Evolutionary conservation across 2,888 invertebrate genomes (phyloP).

Genomic region (Trachelus troglodyta): DNA sequence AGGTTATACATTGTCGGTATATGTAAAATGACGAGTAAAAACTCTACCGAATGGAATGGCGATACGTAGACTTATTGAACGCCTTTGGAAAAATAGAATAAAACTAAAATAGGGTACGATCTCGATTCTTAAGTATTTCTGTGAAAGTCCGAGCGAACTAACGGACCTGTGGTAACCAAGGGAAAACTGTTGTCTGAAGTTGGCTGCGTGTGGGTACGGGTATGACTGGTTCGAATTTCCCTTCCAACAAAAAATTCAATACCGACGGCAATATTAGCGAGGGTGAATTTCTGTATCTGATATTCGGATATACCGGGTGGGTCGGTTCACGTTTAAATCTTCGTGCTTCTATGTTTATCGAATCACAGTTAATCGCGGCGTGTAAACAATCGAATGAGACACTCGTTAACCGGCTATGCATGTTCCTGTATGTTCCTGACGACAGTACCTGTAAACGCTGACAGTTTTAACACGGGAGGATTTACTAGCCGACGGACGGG

Average conservation of each 20-base stretch:
- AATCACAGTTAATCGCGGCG: not conserved
- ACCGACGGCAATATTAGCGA: not conserved
- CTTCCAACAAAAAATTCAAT: not conserved
- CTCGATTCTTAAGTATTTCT: not conserved
- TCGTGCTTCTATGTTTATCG: not conserved
- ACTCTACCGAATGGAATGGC: not conserved
- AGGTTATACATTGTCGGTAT: not conserved
- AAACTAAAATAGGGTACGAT: not conserved
- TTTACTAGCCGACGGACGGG: not conserved
- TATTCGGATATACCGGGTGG: not conserved
- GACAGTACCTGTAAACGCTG: not conserved
- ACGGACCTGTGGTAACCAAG: not conserved
- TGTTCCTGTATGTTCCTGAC: not conserved
- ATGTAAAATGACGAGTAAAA: not conserved
- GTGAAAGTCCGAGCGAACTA: not conserved
- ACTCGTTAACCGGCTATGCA: not conserved
- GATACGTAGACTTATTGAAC: not conserved
- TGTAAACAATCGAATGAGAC: not conserved
- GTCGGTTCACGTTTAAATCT: not conserved
- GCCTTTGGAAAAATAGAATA: not conserved
- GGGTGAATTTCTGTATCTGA: not conserved
- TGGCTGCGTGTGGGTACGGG: not conserved
- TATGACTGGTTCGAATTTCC: not conserved
- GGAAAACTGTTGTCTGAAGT: not conserved
- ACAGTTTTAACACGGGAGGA: not conserved